Percentiles rank a stretch among this genome's conserved stretches.
These are phyloP conservation scores for Lacanobia oleracea DNA, from an alignment of 2,888 invertebrate genomes.

Conservation along the genomic window DNA sequence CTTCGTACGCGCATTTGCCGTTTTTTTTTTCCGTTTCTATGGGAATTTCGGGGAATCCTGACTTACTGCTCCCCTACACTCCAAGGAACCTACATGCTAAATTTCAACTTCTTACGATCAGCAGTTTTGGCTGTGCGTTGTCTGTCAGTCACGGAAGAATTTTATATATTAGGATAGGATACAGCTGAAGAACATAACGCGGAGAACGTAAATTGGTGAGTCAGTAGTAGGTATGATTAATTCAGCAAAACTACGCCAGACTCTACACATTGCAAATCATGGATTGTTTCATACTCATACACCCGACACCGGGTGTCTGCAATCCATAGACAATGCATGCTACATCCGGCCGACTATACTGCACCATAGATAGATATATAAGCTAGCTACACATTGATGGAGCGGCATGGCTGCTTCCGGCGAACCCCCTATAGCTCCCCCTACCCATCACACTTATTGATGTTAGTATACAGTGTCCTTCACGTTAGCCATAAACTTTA, in stretches of 20 bases:
- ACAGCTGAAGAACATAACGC: neutral
- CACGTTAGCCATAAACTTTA: no score
- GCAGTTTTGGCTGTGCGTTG: no score
- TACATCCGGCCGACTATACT: conserved; percentile 55
- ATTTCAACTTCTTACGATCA: no score
- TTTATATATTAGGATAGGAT: no score
- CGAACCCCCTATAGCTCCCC: conserved; percentile 33
- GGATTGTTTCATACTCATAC: conserved; percentile 16
- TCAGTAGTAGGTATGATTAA: neutral
- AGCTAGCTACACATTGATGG: conserved; percentile 39
- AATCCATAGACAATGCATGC: conserved; percentile 48
- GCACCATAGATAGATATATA: conserved; percentile 20
- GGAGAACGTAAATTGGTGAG: neutral
- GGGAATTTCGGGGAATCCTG: no score
- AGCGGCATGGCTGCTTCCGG: conserved; percentile 53
- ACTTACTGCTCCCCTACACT: no score
- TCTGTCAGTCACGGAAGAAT: no score
- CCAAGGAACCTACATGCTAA: no score
- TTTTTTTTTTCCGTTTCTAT: no score
- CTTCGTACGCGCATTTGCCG: no score
- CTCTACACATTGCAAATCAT: conserved; percentile 31
- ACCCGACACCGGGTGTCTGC: conserved; percentile 35
- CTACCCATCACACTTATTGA: conserved; percentile 26
- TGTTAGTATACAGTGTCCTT: neutral
- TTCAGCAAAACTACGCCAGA: conserved; percentile 28